These are phyloP conservation scores for Peromyscus attwateri DNA, from an alignment of 2,797 vertebrate genomes.

Conservation along the genomic window DNA sequence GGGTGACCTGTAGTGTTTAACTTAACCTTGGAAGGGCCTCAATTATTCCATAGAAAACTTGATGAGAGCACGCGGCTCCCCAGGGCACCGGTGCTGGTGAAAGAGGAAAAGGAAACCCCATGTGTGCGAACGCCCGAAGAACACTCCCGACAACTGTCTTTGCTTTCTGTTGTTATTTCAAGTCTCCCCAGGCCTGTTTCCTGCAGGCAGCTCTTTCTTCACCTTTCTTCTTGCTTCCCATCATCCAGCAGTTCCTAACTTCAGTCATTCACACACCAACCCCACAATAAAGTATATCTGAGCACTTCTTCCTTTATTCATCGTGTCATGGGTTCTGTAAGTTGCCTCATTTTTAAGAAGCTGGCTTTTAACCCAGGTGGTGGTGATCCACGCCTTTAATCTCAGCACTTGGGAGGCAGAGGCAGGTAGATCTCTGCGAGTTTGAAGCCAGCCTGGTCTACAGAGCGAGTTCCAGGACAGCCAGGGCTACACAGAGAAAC, in stretches of 20 bases:
- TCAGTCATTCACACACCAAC: neutral
- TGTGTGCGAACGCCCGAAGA: neutral
- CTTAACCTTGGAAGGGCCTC: constrained; percentile 72
- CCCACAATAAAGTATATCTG: neutral
- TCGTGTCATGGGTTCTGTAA: constrained; percentile 33
- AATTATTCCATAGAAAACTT: constrained; percentile 76
- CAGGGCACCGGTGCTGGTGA: constrained; percentile 58
- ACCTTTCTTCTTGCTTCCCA: neutral
- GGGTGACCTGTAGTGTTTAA: constrained; percentile 75
- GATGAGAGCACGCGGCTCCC: neutral
- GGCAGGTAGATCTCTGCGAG: neutral
- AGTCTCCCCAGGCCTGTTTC: neutral
- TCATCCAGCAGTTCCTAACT: neutral
- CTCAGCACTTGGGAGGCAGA: neutral
- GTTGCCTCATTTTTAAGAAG: neutral
- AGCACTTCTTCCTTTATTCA: neutral
- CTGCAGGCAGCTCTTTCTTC: neutral
- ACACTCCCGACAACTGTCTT: constrained; percentile 38
- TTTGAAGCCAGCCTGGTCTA: neutral
- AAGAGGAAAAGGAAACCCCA: neutral
- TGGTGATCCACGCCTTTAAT: neutral
- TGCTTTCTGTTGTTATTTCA: constrained; percentile 61
- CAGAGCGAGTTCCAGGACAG: neutral
- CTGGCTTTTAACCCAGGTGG: neutral
- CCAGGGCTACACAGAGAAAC: neutral